Evolutionary conservation across 2,113 vertebrate genomes (phyloP).

Genomic region (Ciconia maguari): DNA sequence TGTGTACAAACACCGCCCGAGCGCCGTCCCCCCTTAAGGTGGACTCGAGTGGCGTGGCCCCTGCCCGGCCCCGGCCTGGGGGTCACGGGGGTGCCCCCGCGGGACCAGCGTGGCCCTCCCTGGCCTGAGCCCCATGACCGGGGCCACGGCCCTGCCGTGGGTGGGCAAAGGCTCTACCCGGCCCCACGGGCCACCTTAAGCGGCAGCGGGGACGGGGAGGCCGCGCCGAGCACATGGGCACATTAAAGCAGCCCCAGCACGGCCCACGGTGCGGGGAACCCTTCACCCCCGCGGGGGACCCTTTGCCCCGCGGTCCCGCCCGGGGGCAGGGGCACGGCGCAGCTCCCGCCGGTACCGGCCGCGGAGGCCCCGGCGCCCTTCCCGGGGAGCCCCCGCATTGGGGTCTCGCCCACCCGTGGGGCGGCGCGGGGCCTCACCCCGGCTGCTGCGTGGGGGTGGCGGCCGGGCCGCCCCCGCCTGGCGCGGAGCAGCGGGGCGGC

Average conservation of each 20-base stretch:
- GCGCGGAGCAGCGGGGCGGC: not conserved
- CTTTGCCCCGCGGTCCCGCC: not conserved
- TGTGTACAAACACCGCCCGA: constrained; percentile 74
- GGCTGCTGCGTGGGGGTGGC: no score
- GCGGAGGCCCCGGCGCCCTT: not conserved
- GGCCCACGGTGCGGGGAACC: not conserved
- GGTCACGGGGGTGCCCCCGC: not conserved
- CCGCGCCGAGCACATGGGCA: constrained; percentile 51
- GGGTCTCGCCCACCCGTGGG: no score
- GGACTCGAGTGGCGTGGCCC: not conserved
- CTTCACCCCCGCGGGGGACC: not conserved
- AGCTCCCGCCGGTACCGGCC: no score
- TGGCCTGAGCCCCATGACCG: rapidly evolving
- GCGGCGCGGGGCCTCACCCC: not conserved
- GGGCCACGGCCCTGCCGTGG: not conserved
- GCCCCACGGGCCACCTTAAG: constrained; percentile 71
- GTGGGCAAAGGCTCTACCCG: not conserved
- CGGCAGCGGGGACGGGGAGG: not conserved
- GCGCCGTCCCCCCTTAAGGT: constrained; percentile 69
- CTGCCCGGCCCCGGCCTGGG: not conserved
- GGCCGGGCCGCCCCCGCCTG: not conserved
- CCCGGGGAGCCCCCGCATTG: not conserved
- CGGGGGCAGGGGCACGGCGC: not conserved
- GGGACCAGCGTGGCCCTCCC: rapidly evolving
- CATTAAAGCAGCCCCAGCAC: constrained; percentile 40